These are phyloP conservation scores for Patella vulgata DNA, from an alignment of 1,140 invertebrate species.

Conservation along the genomic window DNA sequence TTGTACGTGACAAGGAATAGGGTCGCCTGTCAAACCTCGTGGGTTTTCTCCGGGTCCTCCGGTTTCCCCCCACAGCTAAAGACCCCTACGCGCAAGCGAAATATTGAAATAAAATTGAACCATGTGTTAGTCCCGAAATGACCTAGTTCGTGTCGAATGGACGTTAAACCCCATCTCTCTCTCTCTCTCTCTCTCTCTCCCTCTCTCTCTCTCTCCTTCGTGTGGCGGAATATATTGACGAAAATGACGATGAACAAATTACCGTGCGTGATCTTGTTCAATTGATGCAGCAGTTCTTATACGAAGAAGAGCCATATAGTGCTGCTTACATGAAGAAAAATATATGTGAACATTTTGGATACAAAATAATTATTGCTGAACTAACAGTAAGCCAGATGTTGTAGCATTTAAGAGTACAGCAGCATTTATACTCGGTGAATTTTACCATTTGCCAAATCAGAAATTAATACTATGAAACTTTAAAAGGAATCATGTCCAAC, in stretches of 20 bases:
- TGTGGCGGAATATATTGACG: background rate
- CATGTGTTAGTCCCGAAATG: too few relatives aligned
- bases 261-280: conserved; percentile 1
- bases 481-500: conserved; percentile 6
- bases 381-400: conserved; percentile 14
- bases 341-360: conserved; percentile 16
- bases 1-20: too few relatives aligned
- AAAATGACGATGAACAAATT: background rate
- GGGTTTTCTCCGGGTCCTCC: too few relatives aligned
- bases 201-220: too few relatives aligned
- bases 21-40: too few relatives aligned
- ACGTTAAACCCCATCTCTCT: too few relatives aligned
- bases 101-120: too few relatives aligned
- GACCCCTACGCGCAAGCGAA: too few relatives aligned
- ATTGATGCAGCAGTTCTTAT: background rate
- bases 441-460: conserved; percentile 17
- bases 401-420: conserved; percentile 8
- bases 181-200: too few relatives aligned
- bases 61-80: too few relatives aligned
- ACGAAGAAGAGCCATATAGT: conserved; percentile 16
- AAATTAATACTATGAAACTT: conserved; percentile 2
- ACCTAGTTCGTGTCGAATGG: too few relatives aligned
- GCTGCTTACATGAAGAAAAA: conserved; percentile 22
- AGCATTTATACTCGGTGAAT: too few relatives aligned
- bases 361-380: conserved; percentile 10